phyloP scores from a whole-genome alignment of 1,140 invertebrate species.

The Drosophila ambigua region DNA sequence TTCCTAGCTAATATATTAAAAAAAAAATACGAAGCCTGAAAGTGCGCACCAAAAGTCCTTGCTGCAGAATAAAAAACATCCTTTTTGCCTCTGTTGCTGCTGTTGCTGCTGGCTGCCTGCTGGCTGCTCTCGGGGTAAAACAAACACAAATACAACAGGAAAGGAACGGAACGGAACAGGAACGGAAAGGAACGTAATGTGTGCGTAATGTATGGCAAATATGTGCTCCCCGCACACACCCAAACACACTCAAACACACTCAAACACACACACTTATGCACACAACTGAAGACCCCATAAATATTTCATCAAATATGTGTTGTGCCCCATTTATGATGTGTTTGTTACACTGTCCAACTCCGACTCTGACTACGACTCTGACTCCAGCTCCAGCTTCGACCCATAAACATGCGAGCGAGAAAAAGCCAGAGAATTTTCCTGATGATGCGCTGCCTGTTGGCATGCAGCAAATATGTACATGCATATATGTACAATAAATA shows the following conservation, averaged over 20 bases:
- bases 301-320: conserved; percentile 79
- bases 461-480: conserved; percentile 33
- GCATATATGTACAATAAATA: too few species aligned
- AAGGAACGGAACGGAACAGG: background rate
- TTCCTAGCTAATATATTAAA: conserved; percentile 81
- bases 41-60: conserved; percentile 68
- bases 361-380: too few species aligned
- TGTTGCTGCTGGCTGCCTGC: background rate
- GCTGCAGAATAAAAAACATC: conserved; percentile 42
- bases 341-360: conserved; percentile 48
- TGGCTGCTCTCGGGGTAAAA: conserved; percentile 33
- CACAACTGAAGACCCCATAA: conserved; percentile 48
- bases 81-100: background rate
- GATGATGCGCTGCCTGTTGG: conserved; percentile 43
- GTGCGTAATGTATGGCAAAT: conserved; percentile 79
- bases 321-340: conserved; percentile 77
- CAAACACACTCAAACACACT: conserved; percentile 15
- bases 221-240: conserved; percentile 59
- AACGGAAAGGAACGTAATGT: conserved; percentile 58
- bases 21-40: conserved; percentile 65
- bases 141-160: conserved; percentile 53
- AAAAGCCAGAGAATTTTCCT: conserved; percentile 18
- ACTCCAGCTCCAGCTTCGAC: too few species aligned
- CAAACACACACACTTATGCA: conserved; percentile 1
- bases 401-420: conserved; percentile 49